Evolutionary conservation across 2,888 invertebrate genomes (phyloP).

Genomic region (Noctua pronuba): DNA sequence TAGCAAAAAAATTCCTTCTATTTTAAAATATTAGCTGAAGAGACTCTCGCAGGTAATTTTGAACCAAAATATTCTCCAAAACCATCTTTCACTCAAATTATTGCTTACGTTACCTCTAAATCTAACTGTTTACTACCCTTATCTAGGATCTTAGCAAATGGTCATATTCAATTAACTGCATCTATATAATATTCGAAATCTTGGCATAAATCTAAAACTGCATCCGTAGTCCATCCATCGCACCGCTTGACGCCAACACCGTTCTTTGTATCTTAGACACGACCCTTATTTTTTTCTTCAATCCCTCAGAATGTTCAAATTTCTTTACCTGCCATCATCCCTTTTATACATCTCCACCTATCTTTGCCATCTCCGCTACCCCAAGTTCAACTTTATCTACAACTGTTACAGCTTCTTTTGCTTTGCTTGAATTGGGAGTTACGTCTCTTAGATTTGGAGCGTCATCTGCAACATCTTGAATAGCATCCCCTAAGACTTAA

Average conservation of each 20-base stretch:
- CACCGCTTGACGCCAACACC: slow-evolving; percentile 89
- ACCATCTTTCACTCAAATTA: slow-evolving; percentile 38
- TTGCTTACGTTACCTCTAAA: slow-evolving; percentile 45
- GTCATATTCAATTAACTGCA: slow-evolving; percentile 87
- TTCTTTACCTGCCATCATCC: slow-evolving; percentile 87
- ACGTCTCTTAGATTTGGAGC: slow-evolving; percentile 66
- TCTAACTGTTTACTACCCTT: slow-evolving; percentile 67
- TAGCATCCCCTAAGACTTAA: slow-evolving; percentile 86
- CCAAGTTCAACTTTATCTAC: slow-evolving; percentile 68
- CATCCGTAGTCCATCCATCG: slow-evolving; percentile 88
- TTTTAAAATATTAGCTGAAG: not conserved
- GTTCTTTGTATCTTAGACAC: slow-evolving; percentile 87
- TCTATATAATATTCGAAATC: slow-evolving; percentile 83
- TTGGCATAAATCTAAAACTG: slow-evolving; percentile 86
- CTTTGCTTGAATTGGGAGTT: slow-evolving; percentile 54
- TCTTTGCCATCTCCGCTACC: slow-evolving; percentile 29
- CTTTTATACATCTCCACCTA: slow-evolving; percentile 61
- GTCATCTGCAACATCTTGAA: slow-evolving; percentile 87
- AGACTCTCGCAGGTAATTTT: slow-evolving; percentile 17
- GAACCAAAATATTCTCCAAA: not conserved
- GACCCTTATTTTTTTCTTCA: slow-evolving; percentile 88
- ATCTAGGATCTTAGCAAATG: slow-evolving; percentile 79
- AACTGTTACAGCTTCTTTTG: slow-evolving; percentile 59
- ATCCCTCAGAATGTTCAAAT: slow-evolving; percentile 89
- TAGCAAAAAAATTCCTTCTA: not conserved